Base-by-base conservation (phyloP, 2,888 invertebrate genomes). In the Halictus ligatus region DNA sequence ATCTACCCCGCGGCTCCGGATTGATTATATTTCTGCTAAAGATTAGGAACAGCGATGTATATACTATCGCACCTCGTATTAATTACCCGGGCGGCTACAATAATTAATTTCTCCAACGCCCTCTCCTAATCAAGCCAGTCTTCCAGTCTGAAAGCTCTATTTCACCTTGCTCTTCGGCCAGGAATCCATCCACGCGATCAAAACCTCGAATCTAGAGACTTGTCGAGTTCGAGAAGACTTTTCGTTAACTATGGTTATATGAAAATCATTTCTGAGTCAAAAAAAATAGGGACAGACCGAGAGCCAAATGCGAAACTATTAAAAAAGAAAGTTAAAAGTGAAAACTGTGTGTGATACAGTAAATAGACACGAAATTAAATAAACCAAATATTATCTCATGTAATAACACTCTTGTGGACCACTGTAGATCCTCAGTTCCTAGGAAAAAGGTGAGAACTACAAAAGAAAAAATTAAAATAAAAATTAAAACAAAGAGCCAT, bases 11-110 rank as follows among this genome's bases (percentile, higher is more conserved):
- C 67, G 54, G 58, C 71, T 48, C 74, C 29, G 75, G 75, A 88
- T 89, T 88, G 85, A 88, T 88, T 84, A 81, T 88, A 83, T 81
- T 85, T 82, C 80, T 84, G 80, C 73, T 86, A 67, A 75, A 83
- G 82, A 85, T 82, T 80, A 75, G 78, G 75, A 79, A 83, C 83
- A 78, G 64, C 78, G 43, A 75, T 75, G 83, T 83, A 74, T 76
- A 76, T 50, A 12, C n/a, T 60, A 77, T 77, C 73, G 46, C 75
- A 74, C 46, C 75, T 71, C 35, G 75, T 85, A 85, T 83, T 84
- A 84, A 85, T 85, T 85, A 83, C 83, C 60, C 58, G 8, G 48
- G 58, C 75, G 21, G 35, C 58, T n/a, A 40, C 75, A n/a, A 75
- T 75, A 75, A 77, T 77, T 77, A 67, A 77, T 77, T 77, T 46